Evolutionary conservation across 2,888 invertebrate species (phyloP).

Genomic region (Megastigmus dorsalis): DNA sequence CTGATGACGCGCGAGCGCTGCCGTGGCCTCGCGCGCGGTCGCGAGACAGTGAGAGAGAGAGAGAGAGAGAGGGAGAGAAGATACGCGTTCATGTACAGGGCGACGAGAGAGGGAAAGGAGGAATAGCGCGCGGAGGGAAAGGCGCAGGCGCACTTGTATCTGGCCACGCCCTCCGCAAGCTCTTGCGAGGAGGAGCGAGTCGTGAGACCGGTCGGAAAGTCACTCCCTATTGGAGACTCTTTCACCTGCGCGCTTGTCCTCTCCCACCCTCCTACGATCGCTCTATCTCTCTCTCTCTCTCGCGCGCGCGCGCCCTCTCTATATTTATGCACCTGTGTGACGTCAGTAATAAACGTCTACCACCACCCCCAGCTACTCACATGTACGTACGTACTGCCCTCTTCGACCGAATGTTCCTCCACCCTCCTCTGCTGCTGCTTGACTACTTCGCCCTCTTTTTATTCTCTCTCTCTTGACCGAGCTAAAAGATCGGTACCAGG

Average conservation of each 20-base stretch:
- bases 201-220: conserved; percentile 63
- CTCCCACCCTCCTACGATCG: conserved; percentile 53
- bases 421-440: not conserved
- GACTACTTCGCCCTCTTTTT: not conserved
- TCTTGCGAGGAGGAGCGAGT: conserved; percentile 68
- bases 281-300: conserved; percentile 41
- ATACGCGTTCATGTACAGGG: too few species aligned
- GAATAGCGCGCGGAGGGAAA: conserved; percentile 10
- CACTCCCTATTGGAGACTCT: conserved; percentile 70
- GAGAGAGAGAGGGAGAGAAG: not conserved
- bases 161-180: conserved; percentile 71
- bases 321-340: conserved; percentile 70
- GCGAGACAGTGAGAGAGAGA: too few species aligned
- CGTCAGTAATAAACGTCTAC: conserved; percentile 65
- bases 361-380: too few species aligned
- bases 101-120: conserved; percentile 11
- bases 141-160: conserved; percentile 67
- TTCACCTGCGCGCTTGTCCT: conserved; percentile 63
- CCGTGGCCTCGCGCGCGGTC: not conserved
- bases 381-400: conserved; percentile 2
- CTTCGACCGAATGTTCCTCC: not conserved
- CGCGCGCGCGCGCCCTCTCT: conserved; percentile 1
- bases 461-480: not conserved
- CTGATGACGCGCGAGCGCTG: conserved; percentile 12
- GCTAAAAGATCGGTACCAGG: conserved; percentile 29